Evolutionary conservation across 92 coral and sea anemone species (phyloP), one percentile per base, ranked within the genome.

Genomic region (Pocillopora grandis): DNA sequence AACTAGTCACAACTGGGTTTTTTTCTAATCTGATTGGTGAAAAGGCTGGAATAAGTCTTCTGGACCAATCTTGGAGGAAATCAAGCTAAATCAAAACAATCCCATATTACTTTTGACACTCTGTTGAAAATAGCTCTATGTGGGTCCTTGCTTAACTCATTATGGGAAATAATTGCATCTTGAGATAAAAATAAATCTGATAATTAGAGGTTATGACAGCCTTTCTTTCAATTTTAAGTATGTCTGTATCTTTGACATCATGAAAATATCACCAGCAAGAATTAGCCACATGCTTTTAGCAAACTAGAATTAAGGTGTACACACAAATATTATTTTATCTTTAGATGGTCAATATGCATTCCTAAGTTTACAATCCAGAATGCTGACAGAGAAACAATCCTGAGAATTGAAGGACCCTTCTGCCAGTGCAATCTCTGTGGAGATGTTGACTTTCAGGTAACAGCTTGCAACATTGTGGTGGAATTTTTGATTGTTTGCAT

Each of bases 361-460:
- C 99, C 99, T 11, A 96, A 87, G 72, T 96, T 90, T 76, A 92
- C 90, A n/a, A 92, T 96, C 62, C 92, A 86, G 77, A 84, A 91
- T 88, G 98, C 95, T 19, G 91, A 92, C 65, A 91, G 96, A 13
- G 92, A 96, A 79, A 91, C 97, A 35, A 86, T 94, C 67, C 76
- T 96, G 17, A 84, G 66, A 31, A 94, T 96, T 85, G 99, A 94
- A 75, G 99, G 99, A 16, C 99, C 99, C 27, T 87, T 92, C 65
- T 96, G 98, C 76, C 97, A 92, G 87, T 96, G 94, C 65, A 92
- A 86, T 57, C 12, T 89, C 21, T 96, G 99, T 84, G 98, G 96
- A 5, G 99, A 96, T 91, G 99, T 96, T n/a, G 98, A 96, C 52
- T 96, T 94, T 81, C 88, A 90, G 84, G 99, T 96, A 76, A 83